Base-by-base conservation (phyloP, 2,888 invertebrate species). In the Cephus rjabovi region DNA sequence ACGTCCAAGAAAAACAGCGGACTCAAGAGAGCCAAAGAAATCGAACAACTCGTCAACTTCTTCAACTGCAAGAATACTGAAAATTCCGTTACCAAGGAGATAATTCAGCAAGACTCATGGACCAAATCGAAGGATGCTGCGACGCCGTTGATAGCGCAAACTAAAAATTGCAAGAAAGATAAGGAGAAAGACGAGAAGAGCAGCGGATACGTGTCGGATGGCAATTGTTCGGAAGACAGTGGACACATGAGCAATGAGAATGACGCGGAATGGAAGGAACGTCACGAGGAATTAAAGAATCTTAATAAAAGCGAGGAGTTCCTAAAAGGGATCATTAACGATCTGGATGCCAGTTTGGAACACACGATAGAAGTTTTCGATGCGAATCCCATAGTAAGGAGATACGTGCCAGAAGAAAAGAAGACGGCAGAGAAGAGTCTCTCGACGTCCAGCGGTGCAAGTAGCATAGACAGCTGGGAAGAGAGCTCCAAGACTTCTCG, bases 211-310 rank as follows among this genome's bases (percentile, higher is more conserved):
- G 82, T 93, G 83, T 95, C 95, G 11, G 95, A 95, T 86, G 95
- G 96, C 86, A 92, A 92, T 88, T 90, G 89, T 56, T 95, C 96
- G 79, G 96, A 96, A 86, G 96, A 96, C 92, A 96, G 96, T 78
- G 96, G 96, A 80, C 96, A 96, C 91, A 96, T 96, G 84, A 96
- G 96, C 75, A 96, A 95, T 88, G 96, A 95, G 89, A 94, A 94
- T 86, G 94, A 95, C 80, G 84, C 88, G 15, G 91, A 91, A 56
- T 87, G 87, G 84, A 89, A 90, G 77, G 90, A 90, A 11, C 74
- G 37, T 74, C 74, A 35, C 35, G 82, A 79, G 3, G 80, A 80
- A 6, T 75, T 87, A 1, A 87, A 87, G 79, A 84, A 80, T 73
- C 82, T 83, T 31, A 85, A 81, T 30, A 86, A 86, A 34, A 85